These are phyloP conservation scores for Spongia lamella DNA, from an alignment of 37 sponge, comb jelly and placozoan species.

Conservation along the genomic window DNA sequence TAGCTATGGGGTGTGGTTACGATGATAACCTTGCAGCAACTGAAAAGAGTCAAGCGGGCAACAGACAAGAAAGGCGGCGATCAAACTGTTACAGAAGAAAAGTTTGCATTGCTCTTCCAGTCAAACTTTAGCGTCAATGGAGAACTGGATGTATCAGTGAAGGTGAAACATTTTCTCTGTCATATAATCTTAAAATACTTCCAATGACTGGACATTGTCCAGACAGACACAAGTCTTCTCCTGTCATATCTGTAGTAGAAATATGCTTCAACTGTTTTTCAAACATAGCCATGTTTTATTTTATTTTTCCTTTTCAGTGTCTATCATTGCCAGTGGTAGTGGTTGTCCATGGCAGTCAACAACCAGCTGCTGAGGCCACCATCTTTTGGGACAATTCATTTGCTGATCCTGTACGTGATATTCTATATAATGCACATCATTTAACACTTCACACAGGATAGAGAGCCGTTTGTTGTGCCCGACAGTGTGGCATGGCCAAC, in stretches of 20 bases:
- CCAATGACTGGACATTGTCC: too few relatives aligned
- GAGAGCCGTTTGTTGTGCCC: slow-evolving; percentile 30
- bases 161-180: not conserved
- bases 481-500: slow-evolving; percentile 73
- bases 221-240: too few relatives aligned
- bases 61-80: not conserved
- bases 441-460: too few relatives aligned
- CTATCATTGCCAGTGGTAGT: slow-evolving; percentile 91
- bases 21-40: not conserved
- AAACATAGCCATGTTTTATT: too few relatives aligned
- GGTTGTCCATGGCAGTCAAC: slow-evolving; percentile 94
- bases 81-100: slow-evolving; percentile 91
- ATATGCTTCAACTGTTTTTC: too few relatives aligned
- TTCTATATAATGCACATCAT: too few relatives aligned
- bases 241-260: too few relatives aligned
- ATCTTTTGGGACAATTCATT: slow-evolving; percentile 99
- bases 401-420: slow-evolving; percentile 71
- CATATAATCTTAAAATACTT: too few relatives aligned
- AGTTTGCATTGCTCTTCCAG: slow-evolving; percentile 83
- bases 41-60: not conserved
- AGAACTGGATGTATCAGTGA: slow-evolving; percentile 67
- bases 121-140: slow-evolving; percentile 76
- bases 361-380: slow-evolving; percentile 92
- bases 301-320: slow-evolving; percentile 39
- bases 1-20: not conserved